These are phyloP conservation scores for Atlantisia rogersi DNA, from an alignment of 2,113 vertebrate genomes.

Conservation along the genomic window DNA sequence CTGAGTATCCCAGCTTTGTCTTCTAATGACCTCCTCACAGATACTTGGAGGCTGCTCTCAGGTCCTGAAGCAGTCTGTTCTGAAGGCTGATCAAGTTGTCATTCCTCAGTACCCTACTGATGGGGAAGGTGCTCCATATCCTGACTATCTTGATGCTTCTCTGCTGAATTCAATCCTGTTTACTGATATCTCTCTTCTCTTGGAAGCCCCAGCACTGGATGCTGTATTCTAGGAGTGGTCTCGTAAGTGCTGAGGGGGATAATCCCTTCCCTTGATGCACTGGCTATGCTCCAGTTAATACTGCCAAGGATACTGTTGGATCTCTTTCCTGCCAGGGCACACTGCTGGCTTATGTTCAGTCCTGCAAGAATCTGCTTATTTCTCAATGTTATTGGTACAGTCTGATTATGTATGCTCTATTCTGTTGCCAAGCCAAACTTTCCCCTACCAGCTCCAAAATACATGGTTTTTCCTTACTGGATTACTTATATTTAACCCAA, in stretches of 20 bases:
- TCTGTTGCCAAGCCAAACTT: background rate
- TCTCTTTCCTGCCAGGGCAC: background rate
- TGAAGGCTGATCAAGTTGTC: background rate
- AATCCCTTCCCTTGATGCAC: background rate
- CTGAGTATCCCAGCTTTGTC: background rate
- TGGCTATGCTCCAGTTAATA: background rate
- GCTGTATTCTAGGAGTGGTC: background rate
- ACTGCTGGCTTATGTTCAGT: background rate
- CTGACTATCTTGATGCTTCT: background rate
- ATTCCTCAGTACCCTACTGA: background rate
- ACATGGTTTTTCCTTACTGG: background rate
- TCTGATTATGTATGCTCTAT: background rate
- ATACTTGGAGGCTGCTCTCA: background rate
- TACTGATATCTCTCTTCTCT: background rate
- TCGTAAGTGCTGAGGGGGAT: background rate
- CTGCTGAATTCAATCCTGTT: background rate
- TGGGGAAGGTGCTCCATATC: background rate
- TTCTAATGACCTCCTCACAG: fast-evolving
- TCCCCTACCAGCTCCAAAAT: background rate
- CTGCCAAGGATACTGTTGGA: background rate
- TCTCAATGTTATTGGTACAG: background rate
- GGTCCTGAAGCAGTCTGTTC: background rate
- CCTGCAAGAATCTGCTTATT: background rate
- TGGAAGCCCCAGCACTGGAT: background rate
- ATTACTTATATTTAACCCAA: background rate